Conservation (phyloP, 1,140 invertebrate species). For the Drosophila gunungcola region DNA sequence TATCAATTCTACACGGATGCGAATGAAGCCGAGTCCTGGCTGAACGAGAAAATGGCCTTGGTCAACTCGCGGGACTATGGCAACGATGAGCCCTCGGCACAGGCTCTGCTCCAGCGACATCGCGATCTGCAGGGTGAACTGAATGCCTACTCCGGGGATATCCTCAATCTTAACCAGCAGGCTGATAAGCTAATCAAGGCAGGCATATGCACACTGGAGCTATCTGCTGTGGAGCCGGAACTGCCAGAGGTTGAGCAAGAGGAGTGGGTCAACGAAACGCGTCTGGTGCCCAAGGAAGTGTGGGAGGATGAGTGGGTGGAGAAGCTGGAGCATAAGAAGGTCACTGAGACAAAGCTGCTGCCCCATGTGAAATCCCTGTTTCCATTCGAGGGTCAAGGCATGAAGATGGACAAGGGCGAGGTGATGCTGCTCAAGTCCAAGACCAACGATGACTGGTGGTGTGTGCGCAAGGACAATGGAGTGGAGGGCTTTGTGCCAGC, state of each 20-base stretch:
- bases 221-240: slow-evolving; percentile 89
- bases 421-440: slow-evolving; percentile 96
- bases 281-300: slow-evolving; percentile 94
- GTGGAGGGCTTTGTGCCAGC: slow-evolving; percentile 98
- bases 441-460: slow-evolving; percentile 99
- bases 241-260: slow-evolving; percentile 88
- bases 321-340: slow-evolving; percentile 92
- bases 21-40: slow-evolving; percentile 99
- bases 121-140: slow-evolving; percentile 95
- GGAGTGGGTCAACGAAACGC: slow-evolving; percentile 91
- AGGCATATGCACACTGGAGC: slow-evolving; percentile 91
- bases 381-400: slow-evolving; percentile 96
- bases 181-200: slow-evolving; percentile 92
- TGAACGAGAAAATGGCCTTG: slow-evolving; percentile 96
- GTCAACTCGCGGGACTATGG: slow-evolving; percentile 95
- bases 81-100: slow-evolving; percentile 94
- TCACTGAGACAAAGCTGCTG: slow-evolving; percentile 93
- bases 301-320: slow-evolving; percentile 96
- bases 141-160: slow-evolving; percentile 95
- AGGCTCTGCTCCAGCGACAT: slow-evolving; percentile 93
- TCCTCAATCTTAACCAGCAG: slow-evolving; percentile 93
- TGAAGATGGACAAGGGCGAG: slow-evolving; percentile 96
- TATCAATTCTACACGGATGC: slow-evolving; percentile 98
- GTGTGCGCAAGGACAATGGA: slow-evolving; percentile 95
- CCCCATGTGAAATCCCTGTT: slow-evolving; percentile 94